Base-by-base conservation (phyloP, 2,113 vertebrate species). In the Cinclus cinclus region DNA sequence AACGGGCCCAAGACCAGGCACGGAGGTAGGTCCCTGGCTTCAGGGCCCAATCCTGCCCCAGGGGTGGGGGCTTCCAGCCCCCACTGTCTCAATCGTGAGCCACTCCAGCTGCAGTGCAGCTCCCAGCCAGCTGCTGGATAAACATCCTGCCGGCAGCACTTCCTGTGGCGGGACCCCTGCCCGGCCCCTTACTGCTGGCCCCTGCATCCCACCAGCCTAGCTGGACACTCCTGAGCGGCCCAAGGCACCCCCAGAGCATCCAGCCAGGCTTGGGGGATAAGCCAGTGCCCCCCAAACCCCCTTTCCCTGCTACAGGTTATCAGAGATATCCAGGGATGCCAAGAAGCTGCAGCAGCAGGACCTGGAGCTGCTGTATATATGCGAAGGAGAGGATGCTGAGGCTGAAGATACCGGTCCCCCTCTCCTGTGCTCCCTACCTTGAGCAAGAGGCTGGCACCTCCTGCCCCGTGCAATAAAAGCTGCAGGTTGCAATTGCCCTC, bases 381-480 rank as follows among this genome's bases (percentile, higher is more conserved):
- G 98, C 7, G 90, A 92, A 42, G 98, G 97, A 53, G 98, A 99
- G 8, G 95, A 98, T 69, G 98, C 97, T 60, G 98, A 99, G 15
- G 89, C 97, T 2, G 97, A 98, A 7, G 96, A 97, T 37, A 41
- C 12, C 1, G 7, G 35, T 35, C 97, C 98, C 37, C 97, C 96
- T 5, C 96, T 97, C 33, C 56, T 98, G 86, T 97, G 98, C 94
- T 96, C 62, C 15, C 39, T 96, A 42, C 93, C 70, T 63, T 78
- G n/a, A 90, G 27, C 8, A 17, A 53, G 31, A 27, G 63, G 21
- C 24, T 0, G 0, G 13, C 13, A 55, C 7, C 31, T 44, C 23
- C 15, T 3, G 2, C 5, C 28, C 63, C 7, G 2, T 6, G 10
- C 39, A 94, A 75, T 95, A 91, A 92, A 89, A 68, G n/a, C 59